These are phyloP conservation scores for Sinelater perroti DNA, from an alignment of 2,888 invertebrate genomes.

Conservation along the genomic window DNA sequence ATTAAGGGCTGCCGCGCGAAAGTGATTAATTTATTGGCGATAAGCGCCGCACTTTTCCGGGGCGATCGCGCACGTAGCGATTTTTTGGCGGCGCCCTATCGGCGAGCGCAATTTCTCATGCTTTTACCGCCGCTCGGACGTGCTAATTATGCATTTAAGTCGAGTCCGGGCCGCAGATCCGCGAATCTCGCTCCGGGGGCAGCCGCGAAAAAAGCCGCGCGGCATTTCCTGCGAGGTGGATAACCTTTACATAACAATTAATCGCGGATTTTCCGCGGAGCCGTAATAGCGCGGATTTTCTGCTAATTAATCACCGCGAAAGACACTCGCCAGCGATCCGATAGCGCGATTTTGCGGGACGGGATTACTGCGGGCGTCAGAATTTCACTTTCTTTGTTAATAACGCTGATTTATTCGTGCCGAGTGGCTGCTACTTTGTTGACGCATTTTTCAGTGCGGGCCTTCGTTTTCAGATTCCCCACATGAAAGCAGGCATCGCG, in stretches of 20 bases:
- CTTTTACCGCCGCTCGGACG: slow-evolving; percentile 24
- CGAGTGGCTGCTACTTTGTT: slow-evolving; percentile 13
- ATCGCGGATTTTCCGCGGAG: slow-evolving; percentile 16
- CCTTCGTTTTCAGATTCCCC: slow-evolving; percentile 15
- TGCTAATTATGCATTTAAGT: slow-evolving; percentile 29
- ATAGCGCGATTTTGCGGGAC: slow-evolving; percentile 1
- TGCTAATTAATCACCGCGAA: slow-evolving; percentile 14
- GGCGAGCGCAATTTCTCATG: slow-evolving; percentile 20
- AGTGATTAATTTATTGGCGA: slow-evolving; percentile 35
- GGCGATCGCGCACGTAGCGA: slow-evolving; percentile 9
- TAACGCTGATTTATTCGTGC: slow-evolving; percentile 16
- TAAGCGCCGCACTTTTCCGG: slow-evolving; percentile 15
- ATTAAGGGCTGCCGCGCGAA: slow-evolving; percentile 31
- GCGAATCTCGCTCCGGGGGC: neutral
- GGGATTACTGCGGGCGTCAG: slow-evolving; percentile 6
- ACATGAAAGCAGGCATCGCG: slow-evolving; percentile 12
- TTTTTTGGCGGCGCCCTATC: slow-evolving; percentile 18
- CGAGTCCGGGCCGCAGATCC: slow-evolving; percentile 10
- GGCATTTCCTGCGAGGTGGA: slow-evolving; percentile 18
- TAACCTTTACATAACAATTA: slow-evolving; percentile 26
- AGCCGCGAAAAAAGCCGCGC: slow-evolving; percentile 7
- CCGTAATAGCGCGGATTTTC: slow-evolving; percentile 7
- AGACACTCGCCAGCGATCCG: slow-evolving; percentile 12
- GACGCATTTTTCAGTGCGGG: slow-evolving; percentile 3
- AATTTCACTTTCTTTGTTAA: slow-evolving; percentile 22